Conservation (phyloP, 2,797 vertebrate species). For the Discoglossus pictus region DNA sequence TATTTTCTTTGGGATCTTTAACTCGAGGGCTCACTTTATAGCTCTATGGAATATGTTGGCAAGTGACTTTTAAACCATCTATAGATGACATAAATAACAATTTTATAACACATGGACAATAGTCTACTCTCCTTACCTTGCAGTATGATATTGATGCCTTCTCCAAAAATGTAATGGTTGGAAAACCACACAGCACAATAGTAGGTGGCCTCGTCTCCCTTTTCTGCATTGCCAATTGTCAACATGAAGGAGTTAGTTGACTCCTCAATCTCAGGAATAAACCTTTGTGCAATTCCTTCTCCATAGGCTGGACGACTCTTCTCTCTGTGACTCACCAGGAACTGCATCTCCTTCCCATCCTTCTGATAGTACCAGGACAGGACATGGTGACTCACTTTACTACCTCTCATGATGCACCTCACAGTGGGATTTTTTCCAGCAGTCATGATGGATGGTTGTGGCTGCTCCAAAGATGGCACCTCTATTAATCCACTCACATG, state of each 20-base stretch:
- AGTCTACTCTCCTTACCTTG: constrained; percentile 16
- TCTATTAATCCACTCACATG: neutral
- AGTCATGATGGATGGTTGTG: constrained; percentile 25
- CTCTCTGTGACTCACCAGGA: constrained; percentile 43
- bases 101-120: no score
- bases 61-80: no score
- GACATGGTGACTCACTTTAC: constrained; percentile 4
- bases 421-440: constrained; percentile 35
- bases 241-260: constrained; percentile 15
- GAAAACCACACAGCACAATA: constrained; percentile 44
- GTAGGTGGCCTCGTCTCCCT: constrained; percentile 34
- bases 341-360: constrained; percentile 6
- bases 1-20: no score
- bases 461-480: constrained; percentile 12
- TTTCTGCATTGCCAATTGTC: constrained; percentile 33
- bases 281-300: constrained; percentile 14
- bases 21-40: no score
- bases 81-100: no score
- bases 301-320: constrained; percentile 10
- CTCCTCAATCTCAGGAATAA: constrained; percentile 32
- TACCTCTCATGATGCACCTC: constrained; percentile 19
- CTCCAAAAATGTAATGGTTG: constrained; percentile 44
- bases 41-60: no score
- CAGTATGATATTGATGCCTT: constrained; percentile 30
- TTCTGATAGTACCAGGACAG: constrained; percentile 46